Evolutionary conservation across 2,888 invertebrate species (phyloP).

Genomic region (Drosophila buzzatii): DNA sequence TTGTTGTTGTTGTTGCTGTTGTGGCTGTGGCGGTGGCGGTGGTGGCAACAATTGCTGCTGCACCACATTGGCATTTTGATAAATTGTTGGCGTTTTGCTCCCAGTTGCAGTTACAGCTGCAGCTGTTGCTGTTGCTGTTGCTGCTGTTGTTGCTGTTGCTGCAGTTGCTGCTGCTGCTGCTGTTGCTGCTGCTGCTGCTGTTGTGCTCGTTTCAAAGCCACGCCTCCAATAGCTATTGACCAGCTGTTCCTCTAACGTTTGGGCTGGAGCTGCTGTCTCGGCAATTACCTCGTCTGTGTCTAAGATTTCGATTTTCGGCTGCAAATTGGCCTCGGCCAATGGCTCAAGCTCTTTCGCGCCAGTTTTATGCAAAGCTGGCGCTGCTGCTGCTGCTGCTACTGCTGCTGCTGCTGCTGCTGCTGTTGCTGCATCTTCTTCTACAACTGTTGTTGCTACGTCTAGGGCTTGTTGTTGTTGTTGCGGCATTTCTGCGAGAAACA

Average conservation of each 20-base stretch:
- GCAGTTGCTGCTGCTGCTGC: constrained; percentile 14
- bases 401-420: constrained; percentile 44
- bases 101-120: constrained; percentile 25
- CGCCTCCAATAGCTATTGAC: constrained; percentile 92
- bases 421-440: constrained; percentile 29
- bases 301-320: constrained; percentile 54
- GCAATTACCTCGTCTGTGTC: constrained; percentile 29
- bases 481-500: constrained; percentile 70
- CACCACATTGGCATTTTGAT: constrained; percentile 77
- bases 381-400: background rate
- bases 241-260: constrained; percentile 89
- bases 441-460: constrained; percentile 51
- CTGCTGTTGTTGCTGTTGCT: constrained; percentile 3
- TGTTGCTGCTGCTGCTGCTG: constrained; percentile 30
- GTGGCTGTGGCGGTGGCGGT: constrained; percentile 79
- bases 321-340: constrained; percentile 23
- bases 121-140: background rate
- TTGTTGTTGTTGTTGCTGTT: constrained; percentile 53
- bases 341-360: constrained; percentile 37
- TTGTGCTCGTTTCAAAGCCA: constrained; percentile 86
- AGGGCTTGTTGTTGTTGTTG: constrained; percentile 50
- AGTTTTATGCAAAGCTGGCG: constrained; percentile 19
- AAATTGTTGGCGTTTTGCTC: constrained; percentile 83
- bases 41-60: constrained; percentile 84
- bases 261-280: constrained; percentile 13